Evolutionary conservation across 2,113 vertebrate genomes (phyloP).

Genomic region (Tupaia tana): DNA sequence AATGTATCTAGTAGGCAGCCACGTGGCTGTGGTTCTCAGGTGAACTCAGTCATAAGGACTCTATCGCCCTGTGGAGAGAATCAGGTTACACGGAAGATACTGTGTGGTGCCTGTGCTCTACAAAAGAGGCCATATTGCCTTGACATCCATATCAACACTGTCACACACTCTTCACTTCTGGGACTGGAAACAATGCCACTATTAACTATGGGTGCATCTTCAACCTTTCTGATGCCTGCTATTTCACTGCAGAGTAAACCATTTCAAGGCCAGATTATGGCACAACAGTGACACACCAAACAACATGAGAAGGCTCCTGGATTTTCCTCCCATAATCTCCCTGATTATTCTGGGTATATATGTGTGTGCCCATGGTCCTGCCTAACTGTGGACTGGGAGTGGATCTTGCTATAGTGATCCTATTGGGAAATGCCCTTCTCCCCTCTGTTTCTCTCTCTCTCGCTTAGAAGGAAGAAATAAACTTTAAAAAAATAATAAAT

Average conservation of each 20-base stretch:
- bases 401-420: too few species aligned
- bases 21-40: background rate
- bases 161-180: background rate
- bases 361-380: too few species aligned
- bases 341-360: too few species aligned
- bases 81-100: background rate
- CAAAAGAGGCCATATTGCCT: background rate
- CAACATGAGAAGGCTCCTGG: too few species aligned
- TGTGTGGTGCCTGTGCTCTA: background rate
- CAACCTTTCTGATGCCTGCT: background rate
- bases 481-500: too few species aligned
- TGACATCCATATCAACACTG: background rate
- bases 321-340: too few species aligned
- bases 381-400: too few species aligned
- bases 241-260: constrained; percentile 3
- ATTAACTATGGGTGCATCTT: background rate
- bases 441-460: too few species aligned
- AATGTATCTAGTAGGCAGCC: background rate
- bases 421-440: too few species aligned
- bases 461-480: too few species aligned
- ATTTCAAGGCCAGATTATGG: too few species aligned
- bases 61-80: background rate
- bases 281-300: too few species aligned
- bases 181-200: background rate
- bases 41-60: background rate